Percentiles rank a stretch among this genome's conserved stretches.
Conservation (phyloP, 1,140 invertebrate genomes). For the Condylostylus longicornis region DNA sequence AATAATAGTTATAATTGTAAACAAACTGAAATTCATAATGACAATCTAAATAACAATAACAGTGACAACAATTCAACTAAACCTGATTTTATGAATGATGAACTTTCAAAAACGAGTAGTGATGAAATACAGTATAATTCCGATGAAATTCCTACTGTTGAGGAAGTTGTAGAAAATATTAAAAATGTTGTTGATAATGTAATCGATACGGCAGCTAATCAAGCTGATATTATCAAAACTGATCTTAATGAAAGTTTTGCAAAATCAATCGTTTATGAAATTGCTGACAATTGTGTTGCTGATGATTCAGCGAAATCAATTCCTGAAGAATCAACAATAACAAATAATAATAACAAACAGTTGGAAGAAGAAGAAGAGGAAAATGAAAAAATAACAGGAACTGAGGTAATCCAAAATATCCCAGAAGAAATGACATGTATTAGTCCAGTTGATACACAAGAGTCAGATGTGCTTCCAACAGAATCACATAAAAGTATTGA, state of each 20-base stretch:
- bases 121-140: too few species aligned
- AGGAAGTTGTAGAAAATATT: constrained; percentile 7
- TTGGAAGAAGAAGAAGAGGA: constrained; percentile 5
- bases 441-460: not conserved
- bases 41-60: not conserved
- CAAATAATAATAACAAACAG: constrained; percentile 17
- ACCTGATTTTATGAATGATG: too few species aligned
- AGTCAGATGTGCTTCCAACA: too few species aligned
- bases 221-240: not conserved
- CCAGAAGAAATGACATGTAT: constrained; percentile 11
- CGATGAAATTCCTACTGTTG: too few species aligned
- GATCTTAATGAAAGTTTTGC: constrained; percentile 2
- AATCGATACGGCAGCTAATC: not conserved
- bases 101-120: too few species aligned
- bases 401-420: constrained; percentile 4
- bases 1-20: too few species aligned
- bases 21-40: too few species aligned
- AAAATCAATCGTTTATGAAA: constrained; percentile 3
- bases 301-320: constrained; percentile 5
- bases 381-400: constrained; percentile 15
- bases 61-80: too few species aligned
- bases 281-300: constrained; percentile 5
- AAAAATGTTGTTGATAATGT: constrained; percentile 1
- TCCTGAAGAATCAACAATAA: not conserved
- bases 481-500: too few species aligned